A percentile compares a stretch with the other conserved stretches of the same genome.
Conservation (phyloP, 2,797 vertebrate species). For the Prionace glauca region DNA sequence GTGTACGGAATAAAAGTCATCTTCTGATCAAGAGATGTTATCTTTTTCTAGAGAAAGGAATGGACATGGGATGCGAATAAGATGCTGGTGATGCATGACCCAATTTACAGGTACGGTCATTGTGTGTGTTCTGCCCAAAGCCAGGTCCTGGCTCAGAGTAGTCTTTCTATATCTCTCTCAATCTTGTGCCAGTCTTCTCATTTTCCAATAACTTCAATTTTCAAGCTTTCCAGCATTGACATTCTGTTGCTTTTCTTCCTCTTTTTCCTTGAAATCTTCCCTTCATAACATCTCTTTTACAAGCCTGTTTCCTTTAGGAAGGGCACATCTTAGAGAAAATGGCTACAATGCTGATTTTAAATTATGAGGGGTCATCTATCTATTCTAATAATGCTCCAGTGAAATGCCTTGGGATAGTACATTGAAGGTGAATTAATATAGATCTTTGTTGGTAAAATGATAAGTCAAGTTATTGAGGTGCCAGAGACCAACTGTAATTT, state of each 20-base stretch:
- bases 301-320: no score
- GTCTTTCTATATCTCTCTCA: no score
- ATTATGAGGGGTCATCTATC: background rate
- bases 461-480: background rate
- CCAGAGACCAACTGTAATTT: background rate
- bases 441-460: background rate
- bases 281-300: no score
- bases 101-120: constrained; percentile 65
- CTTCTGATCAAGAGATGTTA: background rate
- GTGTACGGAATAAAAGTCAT: no score
- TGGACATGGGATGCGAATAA: constrained; percentile 76
- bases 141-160: no score
- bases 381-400: background rate
- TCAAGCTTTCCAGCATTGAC: no score
- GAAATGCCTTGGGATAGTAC: background rate
- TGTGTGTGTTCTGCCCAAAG: no score
- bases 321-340: constrained; percentile 42
- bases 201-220: no score
- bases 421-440: background rate
- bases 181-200: no score
- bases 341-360: constrained; percentile 54
- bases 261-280: no score
- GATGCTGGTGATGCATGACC: constrained; percentile 75
- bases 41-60: constrained; percentile 67
- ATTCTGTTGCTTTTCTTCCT: no score